Evolutionary conservation across 1,140 invertebrate species (phyloP).

Genomic region (Frieseomelitta varia): DNA sequence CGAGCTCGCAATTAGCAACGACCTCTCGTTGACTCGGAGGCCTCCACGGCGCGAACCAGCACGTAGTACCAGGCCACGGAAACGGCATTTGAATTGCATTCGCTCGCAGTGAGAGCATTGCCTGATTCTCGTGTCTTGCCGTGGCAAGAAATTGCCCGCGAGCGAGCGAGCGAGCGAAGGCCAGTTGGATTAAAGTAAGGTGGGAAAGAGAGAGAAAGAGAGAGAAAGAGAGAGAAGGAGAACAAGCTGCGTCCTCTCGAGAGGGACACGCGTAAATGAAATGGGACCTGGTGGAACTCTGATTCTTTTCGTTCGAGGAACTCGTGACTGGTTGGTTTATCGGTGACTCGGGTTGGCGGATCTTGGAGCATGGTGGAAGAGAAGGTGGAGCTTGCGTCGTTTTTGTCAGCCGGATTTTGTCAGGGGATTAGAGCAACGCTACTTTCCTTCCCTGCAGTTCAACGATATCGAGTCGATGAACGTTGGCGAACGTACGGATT

Average conservation of each 20-base stretch:
- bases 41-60: constrained; percentile 33
- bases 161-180: background rate
- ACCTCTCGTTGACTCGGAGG: constrained; percentile 40
- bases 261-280: constrained; percentile 12
- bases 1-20: constrained; percentile 72
- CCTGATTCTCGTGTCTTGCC: constrained; percentile 47
- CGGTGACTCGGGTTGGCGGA: background rate
- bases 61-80: constrained; percentile 43
- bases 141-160: constrained; percentile 41
- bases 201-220: background rate
- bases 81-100: constrained; percentile 56
- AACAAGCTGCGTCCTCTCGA: background rate
- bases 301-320: background rate
- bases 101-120: constrained; percentile 43
- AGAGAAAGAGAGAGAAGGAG: background rate
- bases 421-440: background rate
- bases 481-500: background rate
- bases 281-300: background rate
- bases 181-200: background rate
- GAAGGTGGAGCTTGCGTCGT: background rate
- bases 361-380: too few species aligned
- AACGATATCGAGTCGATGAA: background rate
- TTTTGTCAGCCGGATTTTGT: background rate
- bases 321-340: constrained; percentile 1
- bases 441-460: background rate